These are phyloP conservation scores for Erpornis zantholeuca DNA, from an alignment of 2,113 vertebrate species.

Conservation along the genomic window DNA sequence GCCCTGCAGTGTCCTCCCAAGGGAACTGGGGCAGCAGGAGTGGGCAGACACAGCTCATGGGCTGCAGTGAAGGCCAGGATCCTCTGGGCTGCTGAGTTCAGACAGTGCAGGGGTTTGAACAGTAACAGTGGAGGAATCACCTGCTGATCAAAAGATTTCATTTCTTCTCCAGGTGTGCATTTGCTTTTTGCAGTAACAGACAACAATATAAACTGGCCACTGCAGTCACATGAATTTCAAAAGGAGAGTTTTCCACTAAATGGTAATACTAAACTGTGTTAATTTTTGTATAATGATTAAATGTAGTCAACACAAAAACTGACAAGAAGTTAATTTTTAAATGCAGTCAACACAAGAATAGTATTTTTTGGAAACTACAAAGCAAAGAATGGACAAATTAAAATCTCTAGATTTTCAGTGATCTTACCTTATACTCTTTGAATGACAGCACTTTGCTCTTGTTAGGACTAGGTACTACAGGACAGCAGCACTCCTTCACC, in stretches of 20 bases:
- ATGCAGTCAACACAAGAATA: not conserved
- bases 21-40: not conserved
- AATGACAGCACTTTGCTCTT: conserved; percentile 71
- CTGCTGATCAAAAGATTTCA: not conserved
- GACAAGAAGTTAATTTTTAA: not conserved
- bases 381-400: not conserved
- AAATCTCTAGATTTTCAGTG: not conserved
- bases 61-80: not conserved
- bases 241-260: not conserved
- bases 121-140: not conserved
- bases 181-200: not conserved
- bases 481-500: conserved; percentile 70
- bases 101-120: not conserved
- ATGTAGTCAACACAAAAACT: not conserved
- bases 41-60: accelerated
- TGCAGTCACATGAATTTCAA: not conserved
- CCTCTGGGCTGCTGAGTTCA: not conserved
- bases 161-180: not conserved
- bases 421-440: conserved; percentile 64
- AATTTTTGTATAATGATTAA: not conserved
- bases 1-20: not conserved
- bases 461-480: conserved; percentile 71
- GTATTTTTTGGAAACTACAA: not conserved
- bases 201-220: not conserved
- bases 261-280: not conserved